Base-by-base conservation (phyloP, 2,888 invertebrate species). In the Congeria kusceri region DNA sequence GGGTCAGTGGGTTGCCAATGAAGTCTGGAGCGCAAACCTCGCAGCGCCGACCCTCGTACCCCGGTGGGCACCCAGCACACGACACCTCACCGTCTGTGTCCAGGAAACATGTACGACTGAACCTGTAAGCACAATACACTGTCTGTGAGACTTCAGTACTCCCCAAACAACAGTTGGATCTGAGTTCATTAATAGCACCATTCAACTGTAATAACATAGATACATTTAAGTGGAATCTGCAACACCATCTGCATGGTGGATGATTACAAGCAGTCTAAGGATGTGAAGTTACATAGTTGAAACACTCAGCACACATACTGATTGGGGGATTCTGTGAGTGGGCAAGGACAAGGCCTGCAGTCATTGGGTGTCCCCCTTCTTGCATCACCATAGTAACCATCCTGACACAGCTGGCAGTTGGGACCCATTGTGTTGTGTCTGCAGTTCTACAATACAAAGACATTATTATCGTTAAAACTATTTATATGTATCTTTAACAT, bases 31-130 rank as follows among this genome's bases (percentile, higher is more conserved):
- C 95, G 93, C 99, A 99, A 1, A 93, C 84, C 32, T 99, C 97
- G 93, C 99, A 99, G 78, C 95, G 95, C 0, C 96, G 95, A 0
- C 99, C 99, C 1, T 95, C 95, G 0, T 98, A 97, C 89, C 98
- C 98, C 67, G 95, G 94, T 56, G 96, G 95, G 92, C 98, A 98
- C 32, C 88, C 89, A 83, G 96, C 95, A 92, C 98, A 98, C 3
- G 96, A 95, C 0, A 97, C 96, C 77, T 95, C 95, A 5, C 96
- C 96, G 86, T 96, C 96, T 95, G 94, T 64, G 61, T 95, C 96
- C 20, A 97, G 93, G 28, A 95, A 95, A 92, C 98, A 98, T 3
- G 96, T 96, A 5, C 80, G 80, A 63, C 88, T 88, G 77, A 92
- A 92, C 81, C 93, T 93, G 82, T 9, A 28, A 47, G 4, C n/a